Base-by-base conservation (phyloP, 2,888 invertebrate genomes). In the Terebella lapidaria region DNA sequence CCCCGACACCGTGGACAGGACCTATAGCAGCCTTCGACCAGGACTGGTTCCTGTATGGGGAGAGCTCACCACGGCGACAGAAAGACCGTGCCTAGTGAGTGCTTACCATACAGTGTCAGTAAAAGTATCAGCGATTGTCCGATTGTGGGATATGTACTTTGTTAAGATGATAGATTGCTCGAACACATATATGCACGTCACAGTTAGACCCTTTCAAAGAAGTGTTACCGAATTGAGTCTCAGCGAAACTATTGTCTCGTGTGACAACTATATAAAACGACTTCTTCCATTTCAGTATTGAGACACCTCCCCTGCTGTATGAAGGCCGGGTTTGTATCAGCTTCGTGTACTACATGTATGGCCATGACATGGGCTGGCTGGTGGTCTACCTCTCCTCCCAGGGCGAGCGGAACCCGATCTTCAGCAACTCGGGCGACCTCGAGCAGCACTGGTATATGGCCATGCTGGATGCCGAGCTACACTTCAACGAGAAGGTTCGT, bases 41-140 rank as follows among this genome's bases (percentile, higher is more conserved):
- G 4, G 73, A 73, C 15, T 68, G 65, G 29, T 77, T 74, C 60
- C 65, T 75, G 67, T 74, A 69, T 59, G 73, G 73, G 49, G 75
- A 77, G 67, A 68, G 72, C 10, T 73, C 72, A 3, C 73, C 73
- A 0, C 58, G 72, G 25, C 63, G 66, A 2, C 57, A 26, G 2
- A 74, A 73, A 5, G 72, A 76, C 60, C 68, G 64, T 35, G 74
- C 75, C 3, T 18, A 49, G 49, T 49, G 49, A 49, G 49, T 49
- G 5, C 22, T 49, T n/a, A n/a, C n/a, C n/a, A n/a, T n/a, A n/a
- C n/a, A n/a, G n/a, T n/a, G n/a, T n/a, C n/a, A n/a, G n/a, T n/a
- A n/a, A n/a, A n/a, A n/a, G n/a, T n/a, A n/a, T n/a, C n/a, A n/a
- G n/a, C n/a, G n/a, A n/a, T n/a, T n/a, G n/a, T n/a, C n/a, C n/a